Conservation (phyloP, 2,797 vertebrate species). For the Tauraco hartlaubi region DNA sequence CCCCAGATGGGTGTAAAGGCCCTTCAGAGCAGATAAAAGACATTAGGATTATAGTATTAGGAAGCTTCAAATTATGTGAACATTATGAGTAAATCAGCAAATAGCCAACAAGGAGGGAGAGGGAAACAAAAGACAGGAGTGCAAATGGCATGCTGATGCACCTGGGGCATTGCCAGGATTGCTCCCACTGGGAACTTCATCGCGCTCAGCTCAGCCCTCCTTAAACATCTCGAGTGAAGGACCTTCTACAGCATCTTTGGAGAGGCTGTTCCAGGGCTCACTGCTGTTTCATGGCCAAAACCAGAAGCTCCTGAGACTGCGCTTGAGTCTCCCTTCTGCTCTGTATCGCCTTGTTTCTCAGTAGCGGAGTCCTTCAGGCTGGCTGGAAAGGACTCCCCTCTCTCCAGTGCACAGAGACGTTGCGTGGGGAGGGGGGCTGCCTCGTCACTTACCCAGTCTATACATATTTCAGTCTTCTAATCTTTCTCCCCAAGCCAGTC, state of each 20-base stretch:
- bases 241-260: background rate
- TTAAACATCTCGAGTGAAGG: background rate
- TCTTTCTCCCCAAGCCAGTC: conserved; percentile 18
- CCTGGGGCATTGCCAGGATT: background rate
- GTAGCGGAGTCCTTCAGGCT: accelerated
- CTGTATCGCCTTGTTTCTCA: accelerated
- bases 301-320: background rate
- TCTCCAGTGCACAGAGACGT: accelerated
- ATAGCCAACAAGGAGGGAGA: background rate
- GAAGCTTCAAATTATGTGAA: background rate
- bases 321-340: background rate
- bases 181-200: background rate
- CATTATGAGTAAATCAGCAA: background rate
- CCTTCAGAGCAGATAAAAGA: background rate
- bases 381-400: background rate
- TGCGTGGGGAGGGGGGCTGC: background rate
- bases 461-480: conserved; percentile 34
- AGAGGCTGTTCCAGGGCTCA: background rate
- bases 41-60: background rate
- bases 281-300: background rate
- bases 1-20: background rate
- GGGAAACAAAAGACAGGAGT: background rate
- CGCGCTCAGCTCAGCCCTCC: accelerated
- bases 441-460: background rate
- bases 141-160: background rate